Evolutionary conservation across 30 jellyfish, hydroid and myxozoan genomes (phyloP), one percentile per base, ranked within the genome.

Genomic region (Aurelia sp.): DNA sequence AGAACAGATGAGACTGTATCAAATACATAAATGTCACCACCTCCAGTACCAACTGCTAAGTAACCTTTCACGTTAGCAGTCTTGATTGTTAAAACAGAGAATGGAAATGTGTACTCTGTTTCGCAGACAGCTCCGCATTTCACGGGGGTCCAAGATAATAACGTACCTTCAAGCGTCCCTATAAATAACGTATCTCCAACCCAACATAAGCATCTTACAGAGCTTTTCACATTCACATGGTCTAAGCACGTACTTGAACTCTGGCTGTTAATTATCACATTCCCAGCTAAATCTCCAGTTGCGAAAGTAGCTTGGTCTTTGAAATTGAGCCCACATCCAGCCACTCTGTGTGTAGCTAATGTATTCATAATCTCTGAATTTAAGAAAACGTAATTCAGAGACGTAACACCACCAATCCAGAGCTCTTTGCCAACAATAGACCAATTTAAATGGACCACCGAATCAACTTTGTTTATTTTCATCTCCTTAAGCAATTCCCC

Each of bases 241-340:
- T 60, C 19, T 22, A 59, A 59, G 16, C 47, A n/a, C 11, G 73
- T 10, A 62, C 50, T 78, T 55, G 73, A 40, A 20, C 65, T 70
- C 63, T 62, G 35, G 58, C 71, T 21, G 79, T 92, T 87, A 35
- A 83, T 23, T 44, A 84, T 35, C 6, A 94, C 84, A 71, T 89
- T 86, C 57, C 99, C 99, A 17, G 97, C 82, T 41, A 94, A 91
- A 67, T 94, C 99, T 19, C 99, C 99, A 31, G 99, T 82, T 1
- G 97, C 97, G 21, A 94, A 86, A 17, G 74, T 62, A 21, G 33
- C 58, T 17, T 57, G 30, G 35, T 69, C 86, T 40, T 79, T 82
- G 51, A 71, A 72, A 55, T 63, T 90, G 5, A 94, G 74, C 17
- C 99, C 99, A 84, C 99, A 94, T 6, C 99, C 99, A 75, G 97